Conservation (phyloP, 2,888 invertebrate genomes). For the Drosophila incognita region DNA sequence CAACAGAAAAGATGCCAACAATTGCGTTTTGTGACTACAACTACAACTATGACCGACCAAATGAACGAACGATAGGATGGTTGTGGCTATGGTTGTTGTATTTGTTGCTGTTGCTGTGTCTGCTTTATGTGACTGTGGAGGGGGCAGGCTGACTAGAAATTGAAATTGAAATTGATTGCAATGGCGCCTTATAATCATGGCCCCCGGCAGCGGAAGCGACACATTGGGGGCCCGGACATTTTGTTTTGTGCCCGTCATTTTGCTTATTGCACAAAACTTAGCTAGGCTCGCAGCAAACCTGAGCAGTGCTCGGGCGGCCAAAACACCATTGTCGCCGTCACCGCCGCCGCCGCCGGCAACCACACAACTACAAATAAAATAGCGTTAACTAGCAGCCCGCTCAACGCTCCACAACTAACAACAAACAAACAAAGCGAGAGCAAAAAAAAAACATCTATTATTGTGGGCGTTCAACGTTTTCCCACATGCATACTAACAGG, state of each 20-base stretch:
- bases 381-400: constrained; percentile 22
- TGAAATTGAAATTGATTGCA: constrained; percentile 61
- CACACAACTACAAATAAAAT: constrained; percentile 38
- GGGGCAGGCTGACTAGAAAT: constrained; percentile 35
- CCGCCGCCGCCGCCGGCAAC: constrained; percentile 16
- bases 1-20: constrained; percentile 73
- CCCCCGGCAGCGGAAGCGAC: constrained; percentile 71
- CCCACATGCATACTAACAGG: constrained; percentile 82
- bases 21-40: constrained; percentile 34
- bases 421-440: constrained; percentile 46
- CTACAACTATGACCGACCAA: constrained; percentile 51
- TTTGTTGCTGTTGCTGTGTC: neutral
- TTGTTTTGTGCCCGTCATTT: constrained; percentile 85
- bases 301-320: constrained; percentile 29
- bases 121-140: constrained; percentile 4
- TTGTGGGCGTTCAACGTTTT: constrained; percentile 85
- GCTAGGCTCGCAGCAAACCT: constrained; percentile 71
- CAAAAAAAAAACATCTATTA: constrained; percentile 68
- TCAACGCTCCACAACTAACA: constrained; percentile 42
- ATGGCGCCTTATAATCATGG: constrained; percentile 62
- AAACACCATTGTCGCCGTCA: constrained; percentile 22
- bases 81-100: constrained; percentile 23
- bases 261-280: constrained; percentile 83
- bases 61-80: constrained; percentile 52
- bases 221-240: constrained; percentile 75